A percentile compares a stretch with the other conserved stretches of the same genome.
phyloP scores from a whole-genome alignment of 2,113 vertebrate genomes.

The Mohoua ochrocephala region DNA sequence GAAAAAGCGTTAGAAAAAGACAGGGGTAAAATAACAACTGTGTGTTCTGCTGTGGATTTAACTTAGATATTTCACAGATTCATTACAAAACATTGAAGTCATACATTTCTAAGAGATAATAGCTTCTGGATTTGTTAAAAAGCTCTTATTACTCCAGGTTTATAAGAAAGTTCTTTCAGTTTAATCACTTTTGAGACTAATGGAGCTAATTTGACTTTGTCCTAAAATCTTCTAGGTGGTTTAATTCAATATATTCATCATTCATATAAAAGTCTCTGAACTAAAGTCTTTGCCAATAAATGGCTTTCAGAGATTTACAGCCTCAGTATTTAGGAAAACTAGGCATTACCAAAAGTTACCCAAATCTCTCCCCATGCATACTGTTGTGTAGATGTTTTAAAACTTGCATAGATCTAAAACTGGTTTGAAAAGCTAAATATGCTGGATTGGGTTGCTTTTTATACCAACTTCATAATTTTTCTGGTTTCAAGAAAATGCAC shows the following conservation, averaged over 20 bases:
- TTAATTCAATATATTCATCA: constrained; percentile 29
- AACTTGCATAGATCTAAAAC: not conserved
- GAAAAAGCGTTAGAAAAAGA: not conserved
- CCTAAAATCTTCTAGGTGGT: not conserved
- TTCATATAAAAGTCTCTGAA: not conserved
- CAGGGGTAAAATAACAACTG: not conserved
- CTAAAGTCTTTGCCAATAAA: not conserved
- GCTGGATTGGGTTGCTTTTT: not conserved
- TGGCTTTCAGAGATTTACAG: not conserved
- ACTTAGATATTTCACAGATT: not conserved
- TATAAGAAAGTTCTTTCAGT: not conserved
- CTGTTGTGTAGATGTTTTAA: not conserved
- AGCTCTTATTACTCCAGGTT: not conserved
- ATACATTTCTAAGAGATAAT: not conserved
- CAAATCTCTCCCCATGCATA: not conserved
- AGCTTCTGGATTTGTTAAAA: not conserved
- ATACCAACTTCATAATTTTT: not conserved
- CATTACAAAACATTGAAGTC: not conserved
- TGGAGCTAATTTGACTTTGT: not conserved
- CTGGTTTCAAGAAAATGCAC: not conserved
- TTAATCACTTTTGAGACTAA: not conserved
- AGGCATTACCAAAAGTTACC: not conserved
- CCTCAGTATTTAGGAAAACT: not conserved
- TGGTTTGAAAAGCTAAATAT: not conserved
- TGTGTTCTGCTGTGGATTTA: not conserved